These are phyloP conservation scores for Gila robusta DNA, from an alignment of 2,797 vertebrate genomes.

Conservation along the genomic window DNA sequence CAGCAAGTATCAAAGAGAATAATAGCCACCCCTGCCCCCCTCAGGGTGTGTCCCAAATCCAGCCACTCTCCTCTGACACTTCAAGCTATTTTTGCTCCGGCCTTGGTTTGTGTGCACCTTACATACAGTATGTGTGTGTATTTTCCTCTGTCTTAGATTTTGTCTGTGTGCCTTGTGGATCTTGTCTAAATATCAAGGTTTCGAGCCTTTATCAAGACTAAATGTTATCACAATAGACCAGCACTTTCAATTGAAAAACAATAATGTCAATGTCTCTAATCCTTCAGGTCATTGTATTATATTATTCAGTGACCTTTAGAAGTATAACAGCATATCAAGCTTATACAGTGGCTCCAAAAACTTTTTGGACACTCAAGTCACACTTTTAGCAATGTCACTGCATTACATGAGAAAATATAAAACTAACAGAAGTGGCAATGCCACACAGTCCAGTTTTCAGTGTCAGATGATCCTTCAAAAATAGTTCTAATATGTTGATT, in stretches of 20 bases:
- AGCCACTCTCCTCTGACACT: conserved; percentile 43
- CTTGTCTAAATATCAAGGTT: conserved; percentile 17
- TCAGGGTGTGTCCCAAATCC: conserved; percentile 58
- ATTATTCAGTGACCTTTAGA: neutral
- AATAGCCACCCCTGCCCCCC: conserved; percentile 52
- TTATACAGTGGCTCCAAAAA: neutral
- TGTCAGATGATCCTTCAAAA: neutral
- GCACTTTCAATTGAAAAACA: neutral
- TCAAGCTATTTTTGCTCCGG: conserved; percentile 47
- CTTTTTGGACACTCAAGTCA: neutral
- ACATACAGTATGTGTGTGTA: conserved; percentile 14
- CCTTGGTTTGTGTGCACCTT: conserved; percentile 38
- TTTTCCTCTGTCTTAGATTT: conserved; percentile 13
- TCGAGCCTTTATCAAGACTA: neutral
- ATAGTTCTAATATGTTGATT: neutral
- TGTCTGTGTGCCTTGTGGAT: conserved; percentile 12
- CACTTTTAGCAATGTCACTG: neutral
- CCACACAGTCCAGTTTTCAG: neutral
- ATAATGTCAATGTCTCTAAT: neutral
- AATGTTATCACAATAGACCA: conserved; percentile 14
- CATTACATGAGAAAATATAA: neutral
- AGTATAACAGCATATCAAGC: neutral
- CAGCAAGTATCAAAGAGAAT: conserved; percentile 43
- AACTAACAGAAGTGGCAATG: neutral
- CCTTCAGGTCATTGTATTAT: neutral